Base-by-base conservation (phyloP, 2,797 vertebrate genomes). In the Bradypodion ventrale region DNA sequence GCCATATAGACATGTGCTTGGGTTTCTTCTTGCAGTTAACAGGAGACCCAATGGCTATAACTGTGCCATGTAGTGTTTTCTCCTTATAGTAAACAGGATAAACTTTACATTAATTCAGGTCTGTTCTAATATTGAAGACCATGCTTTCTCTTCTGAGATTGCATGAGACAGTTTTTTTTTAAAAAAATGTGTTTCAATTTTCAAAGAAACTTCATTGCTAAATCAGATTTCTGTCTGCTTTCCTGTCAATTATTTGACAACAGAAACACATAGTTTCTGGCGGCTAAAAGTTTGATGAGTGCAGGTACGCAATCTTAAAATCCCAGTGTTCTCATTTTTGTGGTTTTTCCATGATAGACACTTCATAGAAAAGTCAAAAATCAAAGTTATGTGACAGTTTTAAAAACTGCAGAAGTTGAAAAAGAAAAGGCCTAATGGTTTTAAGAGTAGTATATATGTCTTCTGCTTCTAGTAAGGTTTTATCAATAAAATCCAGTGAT, bases 151-250 rank as follows among this genome's bases (percentile, higher is more conserved):
- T 72, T 52, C 15, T 85, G 85, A 89, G 74, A 82, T 87, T 70
- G 82, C 83, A 87, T 90, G 88, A 81, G 86, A 80, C 79, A 68
- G 89, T 85, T 85, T 85, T 80, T 21, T 70, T 70, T 70, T 42
- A n/a, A 29, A 59, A 19, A 42, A 32, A 76, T 19, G 75, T 49
- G 79, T 76, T 76, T 27, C 40, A 60, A 76, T 76, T 40, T 76
- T 10, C 49, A 65, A 82, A 77, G 19, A 0, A 27, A 40, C 65
- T 37, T 6, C 6, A 49, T 32, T 19, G 25, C 72, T 74, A 32
- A 49, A 74, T 21, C 49, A 44, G 46, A 76, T 76, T 37, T 37
- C 74, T 76, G 19, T 70, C 79, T 59, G 56, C 35, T 59, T 9
- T 70, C 70, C 0, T 4, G 9, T 4, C 56, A 3, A 69, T 77